phyloP scores from a whole-genome alignment of 2,888 invertebrate genomes.

The Mesorhabditis belari region DNA sequence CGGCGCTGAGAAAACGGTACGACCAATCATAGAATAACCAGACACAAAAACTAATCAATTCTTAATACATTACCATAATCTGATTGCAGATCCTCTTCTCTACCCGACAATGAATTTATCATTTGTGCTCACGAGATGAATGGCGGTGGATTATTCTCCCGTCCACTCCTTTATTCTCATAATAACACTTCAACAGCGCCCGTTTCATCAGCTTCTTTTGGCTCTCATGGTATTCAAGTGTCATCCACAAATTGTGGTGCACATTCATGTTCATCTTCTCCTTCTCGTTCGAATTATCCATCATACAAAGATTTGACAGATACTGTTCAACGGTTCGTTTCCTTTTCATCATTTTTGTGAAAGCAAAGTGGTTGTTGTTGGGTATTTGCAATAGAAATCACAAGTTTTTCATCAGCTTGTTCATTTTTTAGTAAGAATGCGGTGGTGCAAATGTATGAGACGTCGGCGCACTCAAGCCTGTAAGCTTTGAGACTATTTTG shows the following conservation, averaged over 20 bases:
- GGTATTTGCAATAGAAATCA: not conserved
- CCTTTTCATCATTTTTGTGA: not conserved
- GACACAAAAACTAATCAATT: not conserved
- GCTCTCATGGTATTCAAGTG: constrained; percentile 6
- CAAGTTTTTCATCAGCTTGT: not conserved
- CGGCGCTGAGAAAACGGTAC: constrained; percentile 17
- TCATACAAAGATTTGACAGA: not conserved
- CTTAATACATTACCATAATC: not conserved
- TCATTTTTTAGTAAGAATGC: not conserved
- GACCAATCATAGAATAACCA: not conserved
- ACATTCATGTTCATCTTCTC: not conserved
- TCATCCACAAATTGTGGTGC: constrained; percentile 6
- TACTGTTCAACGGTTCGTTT: not conserved
- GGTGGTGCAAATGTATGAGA: not conserved
- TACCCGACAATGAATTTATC: constrained; percentile 38
- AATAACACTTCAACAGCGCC: constrained; percentile 4
- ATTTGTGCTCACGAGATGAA: no score
- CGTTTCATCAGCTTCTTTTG: constrained; percentile 3
- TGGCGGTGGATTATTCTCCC: constrained; percentile 4
- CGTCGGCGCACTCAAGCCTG: not conserved
- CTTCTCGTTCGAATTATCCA: not conserved
- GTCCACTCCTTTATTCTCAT: not conserved
- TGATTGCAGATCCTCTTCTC: constrained; percentile 27
- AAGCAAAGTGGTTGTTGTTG: not conserved
- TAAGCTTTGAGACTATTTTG: constrained; percentile 1